Conservation (phyloP, 2,797 vertebrate species). For the Coluber constrictor region DNA sequence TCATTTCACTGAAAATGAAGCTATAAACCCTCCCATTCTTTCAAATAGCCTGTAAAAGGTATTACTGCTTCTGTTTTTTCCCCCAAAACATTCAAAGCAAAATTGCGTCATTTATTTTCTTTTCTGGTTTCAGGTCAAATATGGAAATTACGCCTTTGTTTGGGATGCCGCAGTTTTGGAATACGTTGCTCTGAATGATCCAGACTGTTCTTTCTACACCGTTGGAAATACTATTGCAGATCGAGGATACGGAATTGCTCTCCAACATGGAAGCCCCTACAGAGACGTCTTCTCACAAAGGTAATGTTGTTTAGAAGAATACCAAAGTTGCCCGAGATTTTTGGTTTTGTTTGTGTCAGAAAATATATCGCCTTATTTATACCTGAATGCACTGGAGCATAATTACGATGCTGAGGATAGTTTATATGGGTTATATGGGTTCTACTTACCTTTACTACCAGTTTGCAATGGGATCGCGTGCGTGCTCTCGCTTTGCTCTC, state of each 20-base stretch:
- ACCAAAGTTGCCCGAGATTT: neutral
- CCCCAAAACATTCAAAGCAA: fast-evolving
- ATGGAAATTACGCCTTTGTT: slow-evolving; percentile 93
- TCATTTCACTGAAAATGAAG: neutral
- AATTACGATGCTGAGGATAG: neutral
- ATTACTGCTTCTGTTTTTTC: neutral
- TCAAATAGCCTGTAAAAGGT: fast-evolving
- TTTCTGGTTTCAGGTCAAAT: slow-evolving; percentile 82
- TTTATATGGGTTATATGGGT: neutral
- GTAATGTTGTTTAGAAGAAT: slow-evolving; percentile 66
- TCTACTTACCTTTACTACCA: too few species aligned
- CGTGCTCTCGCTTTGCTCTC: too few species aligned
- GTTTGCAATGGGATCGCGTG: too few species aligned
- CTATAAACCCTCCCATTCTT: neutral
- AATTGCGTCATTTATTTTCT: slow-evolving; percentile 22
- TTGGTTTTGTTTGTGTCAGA: neutral
- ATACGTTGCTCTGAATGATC: slow-evolving; percentile 93
- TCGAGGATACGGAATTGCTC: slow-evolving; percentile 93
- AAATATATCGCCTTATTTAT: neutral
- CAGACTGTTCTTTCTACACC: slow-evolving; percentile 94
- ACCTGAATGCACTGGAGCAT: neutral
- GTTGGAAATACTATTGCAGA: slow-evolving; percentile 87
- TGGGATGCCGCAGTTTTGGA: slow-evolving; percentile 97
- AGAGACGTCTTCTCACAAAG: slow-evolving; percentile 96
- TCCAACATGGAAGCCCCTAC: slow-evolving; percentile 97